Percentiles rank a stretch among this genome's conserved stretches.
phyloP scores from a whole-genome alignment of 2,113 vertebrate species.

The Picathartes gymnocephalus region DNA sequence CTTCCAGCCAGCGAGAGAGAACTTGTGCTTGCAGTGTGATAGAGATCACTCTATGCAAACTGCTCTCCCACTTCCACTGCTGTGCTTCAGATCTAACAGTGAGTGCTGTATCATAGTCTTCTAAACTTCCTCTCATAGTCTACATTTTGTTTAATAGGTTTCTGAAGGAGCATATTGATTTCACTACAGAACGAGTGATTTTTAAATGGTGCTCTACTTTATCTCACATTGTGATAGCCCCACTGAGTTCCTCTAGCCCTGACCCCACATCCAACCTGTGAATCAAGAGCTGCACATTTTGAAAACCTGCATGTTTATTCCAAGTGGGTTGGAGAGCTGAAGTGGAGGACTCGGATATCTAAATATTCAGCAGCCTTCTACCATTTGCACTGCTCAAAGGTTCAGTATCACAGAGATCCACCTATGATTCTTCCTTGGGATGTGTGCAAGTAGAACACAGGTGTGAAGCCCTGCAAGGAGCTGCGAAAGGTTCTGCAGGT shows the following conservation, averaged over 20 bases:
- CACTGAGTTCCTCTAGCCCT: not conserved
- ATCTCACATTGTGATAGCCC: not conserved
- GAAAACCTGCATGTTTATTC: not conserved
- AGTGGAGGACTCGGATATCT: not conserved
- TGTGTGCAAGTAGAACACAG: not conserved
- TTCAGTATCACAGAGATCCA: not conserved
- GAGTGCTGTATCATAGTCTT: not conserved
- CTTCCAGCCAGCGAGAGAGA: not conserved
- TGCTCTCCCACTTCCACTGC: not conserved
- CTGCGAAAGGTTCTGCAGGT: not conserved
- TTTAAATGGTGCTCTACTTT: not conserved
- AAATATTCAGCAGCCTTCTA: not conserved
- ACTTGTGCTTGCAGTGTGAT: not conserved
- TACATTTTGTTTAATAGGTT: conserved; percentile 19
- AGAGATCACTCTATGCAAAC: not conserved
- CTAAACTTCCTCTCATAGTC: not conserved
- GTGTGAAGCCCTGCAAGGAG: not conserved
- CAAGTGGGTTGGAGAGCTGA: not conserved
- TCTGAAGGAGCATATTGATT: conserved; percentile 28
- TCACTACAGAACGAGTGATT: not conserved
- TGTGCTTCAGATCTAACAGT: not conserved
- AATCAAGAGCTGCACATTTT: not conserved
- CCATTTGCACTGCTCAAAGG: not conserved
- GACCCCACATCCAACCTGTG: not conserved
- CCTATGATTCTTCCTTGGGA: not conserved